Conservation (phyloP, 2,797 vertebrate species). For the Tokudaia muenninki region DNA sequence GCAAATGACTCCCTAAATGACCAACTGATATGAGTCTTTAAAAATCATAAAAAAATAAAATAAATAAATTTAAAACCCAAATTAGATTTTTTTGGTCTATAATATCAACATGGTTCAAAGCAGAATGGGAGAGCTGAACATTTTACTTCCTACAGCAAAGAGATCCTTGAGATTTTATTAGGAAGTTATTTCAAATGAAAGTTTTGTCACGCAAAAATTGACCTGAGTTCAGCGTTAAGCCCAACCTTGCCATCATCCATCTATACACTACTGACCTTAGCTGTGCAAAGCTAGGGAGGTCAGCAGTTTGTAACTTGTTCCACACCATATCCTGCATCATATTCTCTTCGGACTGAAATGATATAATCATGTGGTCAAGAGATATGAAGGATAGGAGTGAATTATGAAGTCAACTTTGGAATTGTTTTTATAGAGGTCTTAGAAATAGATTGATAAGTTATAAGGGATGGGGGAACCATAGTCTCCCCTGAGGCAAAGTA, state of each 20-base stretch:
- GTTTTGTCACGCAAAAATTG: background rate
- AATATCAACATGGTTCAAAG: background rate
- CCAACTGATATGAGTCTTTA: background rate
- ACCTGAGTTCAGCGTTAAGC: background rate
- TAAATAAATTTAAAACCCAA: background rate
- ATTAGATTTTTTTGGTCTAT: constrained; percentile 29
- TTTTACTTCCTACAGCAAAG: background rate
- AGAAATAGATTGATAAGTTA: constrained; percentile 56
- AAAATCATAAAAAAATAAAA: constrained; percentile 44
- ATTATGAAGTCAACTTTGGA: constrained; percentile 18
- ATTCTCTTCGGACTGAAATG: constrained; percentile 2
- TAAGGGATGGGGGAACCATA: background rate
- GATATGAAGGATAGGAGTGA: constrained; percentile 7
- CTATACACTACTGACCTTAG: background rate
- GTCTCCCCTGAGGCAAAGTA: background rate
- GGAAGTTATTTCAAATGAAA: constrained; percentile 22
- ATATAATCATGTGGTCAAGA: background rate
- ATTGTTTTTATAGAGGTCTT: constrained; percentile 55
- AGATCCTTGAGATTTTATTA: background rate
- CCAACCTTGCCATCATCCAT: background rate
- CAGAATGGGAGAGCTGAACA: background rate
- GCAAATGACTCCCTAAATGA: constrained; percentile 6
- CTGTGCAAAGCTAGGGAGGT: background rate
- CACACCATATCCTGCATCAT: background rate
- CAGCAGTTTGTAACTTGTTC: constrained; percentile 28